Evolutionary conservation across 2,797 vertebrate species (phyloP).

Genomic region (Coregonus ussuriensis): DNA sequence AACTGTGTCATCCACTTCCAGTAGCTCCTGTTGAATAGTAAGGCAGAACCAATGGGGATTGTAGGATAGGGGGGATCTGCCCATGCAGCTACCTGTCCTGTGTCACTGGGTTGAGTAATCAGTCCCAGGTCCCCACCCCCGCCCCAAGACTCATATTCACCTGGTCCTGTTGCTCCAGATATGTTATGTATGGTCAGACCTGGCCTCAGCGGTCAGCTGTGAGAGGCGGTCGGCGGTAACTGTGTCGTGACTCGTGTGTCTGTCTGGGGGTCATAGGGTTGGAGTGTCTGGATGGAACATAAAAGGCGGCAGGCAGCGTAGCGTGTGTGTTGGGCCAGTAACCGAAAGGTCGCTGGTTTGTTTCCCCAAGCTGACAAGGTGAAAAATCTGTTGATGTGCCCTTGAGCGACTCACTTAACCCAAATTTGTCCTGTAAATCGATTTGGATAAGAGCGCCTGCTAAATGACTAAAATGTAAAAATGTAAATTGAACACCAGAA

Average conservation of each 20-base stretch:
- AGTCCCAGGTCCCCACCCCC: conserved; percentile 29
- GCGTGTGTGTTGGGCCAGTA: too few species aligned
- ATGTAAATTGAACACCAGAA: conserved; percentile 12
- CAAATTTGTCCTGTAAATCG: too few species aligned
- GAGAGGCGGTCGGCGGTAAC: not conserved
- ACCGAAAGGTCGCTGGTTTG: too few species aligned
- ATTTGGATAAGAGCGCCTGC: too few species aligned
- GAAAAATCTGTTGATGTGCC: too few species aligned
- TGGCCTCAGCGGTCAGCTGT: conserved; percentile 11
- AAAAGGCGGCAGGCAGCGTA: too few species aligned
- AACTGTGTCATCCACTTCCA: conserved; percentile 74
- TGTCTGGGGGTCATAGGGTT: not conserved
- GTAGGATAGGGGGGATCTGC: conserved; percentile 46
- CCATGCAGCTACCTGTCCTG: conserved; percentile 60
- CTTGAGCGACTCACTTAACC: too few species aligned
- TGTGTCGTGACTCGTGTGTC: not conserved
- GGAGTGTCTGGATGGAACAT: conserved; percentile 3
- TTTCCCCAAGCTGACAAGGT: too few species aligned
- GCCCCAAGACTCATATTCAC: conserved; percentile 11
- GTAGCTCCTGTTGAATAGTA: conserved; percentile 74
- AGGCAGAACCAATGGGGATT: conserved; percentile 66
- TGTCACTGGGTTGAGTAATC: conserved; percentile 58
- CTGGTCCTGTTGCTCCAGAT: conserved; percentile 6
- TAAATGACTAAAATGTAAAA: too few species aligned
- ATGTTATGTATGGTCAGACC: conserved; percentile 18